Conservation (phyloP, 1,140 invertebrate genomes). For the Vanessa tameamea region DNA sequence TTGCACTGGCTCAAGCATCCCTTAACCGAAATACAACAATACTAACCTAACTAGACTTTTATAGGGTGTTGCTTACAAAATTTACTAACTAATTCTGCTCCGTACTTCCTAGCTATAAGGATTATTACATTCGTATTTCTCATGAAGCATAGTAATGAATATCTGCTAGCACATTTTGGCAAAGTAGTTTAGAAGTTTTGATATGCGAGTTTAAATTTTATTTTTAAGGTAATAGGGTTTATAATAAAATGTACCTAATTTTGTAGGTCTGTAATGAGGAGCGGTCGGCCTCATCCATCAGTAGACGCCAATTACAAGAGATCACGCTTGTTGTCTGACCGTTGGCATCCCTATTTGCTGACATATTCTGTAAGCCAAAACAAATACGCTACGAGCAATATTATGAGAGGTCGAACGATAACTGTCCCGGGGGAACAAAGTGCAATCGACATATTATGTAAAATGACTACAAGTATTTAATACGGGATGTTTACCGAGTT, state of each 20-base stretch:
- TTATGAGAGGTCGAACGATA: background rate
- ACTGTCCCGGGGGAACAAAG: background rate
- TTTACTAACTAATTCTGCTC: background rate
- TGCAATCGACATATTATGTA: too few relatives aligned
- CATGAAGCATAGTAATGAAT: background rate
- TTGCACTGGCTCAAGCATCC: too few relatives aligned
- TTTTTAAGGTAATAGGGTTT: background rate
- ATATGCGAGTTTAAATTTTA: background rate
- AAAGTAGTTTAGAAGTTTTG: background rate
- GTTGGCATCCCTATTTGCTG: constrained; percentile 34
- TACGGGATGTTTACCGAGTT: too few relatives aligned
- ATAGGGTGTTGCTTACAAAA: background rate
- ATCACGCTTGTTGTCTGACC: constrained; percentile 54
- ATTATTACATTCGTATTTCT: background rate
- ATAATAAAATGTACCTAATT: background rate
- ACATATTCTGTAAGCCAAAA: constrained; percentile 13
- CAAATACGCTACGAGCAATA: background rate
- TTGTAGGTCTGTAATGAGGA: constrained; percentile 17
- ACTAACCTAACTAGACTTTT: too few relatives aligned
- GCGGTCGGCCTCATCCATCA: constrained; percentile 64
- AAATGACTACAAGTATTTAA: too few relatives aligned
- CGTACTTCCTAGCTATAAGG: background rate
- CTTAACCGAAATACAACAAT: too few relatives aligned
- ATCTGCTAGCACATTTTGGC: background rate
- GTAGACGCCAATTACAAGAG: constrained; percentile 65